Percentiles rank a stretch among this genome's conserved stretches.
phyloP scores from a whole-genome alignment of 2,888 invertebrate genomes.

The Tenthredo distinguenda region DNA sequence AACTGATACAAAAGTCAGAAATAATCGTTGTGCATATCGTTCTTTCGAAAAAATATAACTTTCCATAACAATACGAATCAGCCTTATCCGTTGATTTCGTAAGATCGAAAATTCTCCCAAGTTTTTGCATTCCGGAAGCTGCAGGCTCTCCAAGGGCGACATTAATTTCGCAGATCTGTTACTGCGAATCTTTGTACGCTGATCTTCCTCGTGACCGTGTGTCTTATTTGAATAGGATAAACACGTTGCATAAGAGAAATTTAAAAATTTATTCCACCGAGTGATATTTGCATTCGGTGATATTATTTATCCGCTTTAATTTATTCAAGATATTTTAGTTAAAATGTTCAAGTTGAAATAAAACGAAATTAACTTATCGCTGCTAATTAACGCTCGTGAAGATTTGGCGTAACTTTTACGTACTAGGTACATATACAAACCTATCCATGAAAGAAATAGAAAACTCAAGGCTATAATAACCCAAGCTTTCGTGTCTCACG shows the following conservation, averaged over 20 bases:
- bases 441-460: not conserved
- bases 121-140: not conserved
- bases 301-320: not conserved
- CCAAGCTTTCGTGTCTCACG: not conserved
- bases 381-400: not conserved
- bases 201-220: not conserved
- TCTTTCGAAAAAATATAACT: not conserved
- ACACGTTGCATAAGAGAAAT: not conserved
- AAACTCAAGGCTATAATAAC: not conserved
- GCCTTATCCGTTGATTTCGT: not conserved
- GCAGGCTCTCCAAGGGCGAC: not conserved
- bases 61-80: not conserved
- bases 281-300: not conserved
- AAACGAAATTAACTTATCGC: not conserved
- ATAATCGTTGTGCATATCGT: not conserved
- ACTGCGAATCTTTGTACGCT: not conserved
- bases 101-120: not conserved
- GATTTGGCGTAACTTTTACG: not conserved
- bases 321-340: too few relatives aligned
- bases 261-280: not conserved
- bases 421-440: not conserved
- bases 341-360: too few relatives aligned
- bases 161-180: too few relatives aligned
- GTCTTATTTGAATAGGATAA: not conserved
- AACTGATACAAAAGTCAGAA: not conserved